Base-by-base conservation (phyloP, 2,888 invertebrate genomes). In the Byasa hedistus region DNA sequence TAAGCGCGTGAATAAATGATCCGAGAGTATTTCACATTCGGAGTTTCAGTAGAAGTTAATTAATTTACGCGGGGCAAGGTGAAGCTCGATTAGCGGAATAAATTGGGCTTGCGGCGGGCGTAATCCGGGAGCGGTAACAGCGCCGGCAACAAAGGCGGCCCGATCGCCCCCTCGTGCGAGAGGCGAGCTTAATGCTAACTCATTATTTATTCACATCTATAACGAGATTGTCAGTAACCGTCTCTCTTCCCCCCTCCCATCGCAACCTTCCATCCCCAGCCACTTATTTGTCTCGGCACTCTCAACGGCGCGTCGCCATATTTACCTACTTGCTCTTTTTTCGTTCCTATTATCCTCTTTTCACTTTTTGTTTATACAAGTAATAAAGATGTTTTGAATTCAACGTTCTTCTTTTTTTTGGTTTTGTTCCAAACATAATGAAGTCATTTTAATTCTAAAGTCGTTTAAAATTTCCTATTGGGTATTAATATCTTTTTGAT, bases 151-250 rank as follows among this genome's bases (percentile, higher is more conserved):
- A 89, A 88, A 89, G 85, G 85, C 84, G 79, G 75, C 79, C 79
- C 81, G 78, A 80, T 66, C 66, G 69, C 74, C 76, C 81, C 81
- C 79, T 75, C 76, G 75, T 80, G 79, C 79, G 77, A 77, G 80
- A 80, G 77, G 79, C 83, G 81, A 78, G 83, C 84, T 86, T 86
- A 87, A 87, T 88, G 87, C 86, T 84, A 80, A 84, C 86, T 88
- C 86, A 89, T 90, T 90, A 89, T 89, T 91, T 89, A 91, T 91
- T 91, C 88, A 91, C 88, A 84, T 88, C 85, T 86, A 84, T 89
- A 89, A 89, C 88, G 87, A 88, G 86, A 89, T 90, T 89, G 87
- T 86, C 87, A 85, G 88, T 83, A 83, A 83, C 83, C 84, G 83
- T 85, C 79, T 79, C 39, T 39, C n/a, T n/a, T n/a, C n/a, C 15